Evolutionary conservation across 2,113 vertebrate species (phyloP).

Genomic region (Microcebus murinus): DNA sequence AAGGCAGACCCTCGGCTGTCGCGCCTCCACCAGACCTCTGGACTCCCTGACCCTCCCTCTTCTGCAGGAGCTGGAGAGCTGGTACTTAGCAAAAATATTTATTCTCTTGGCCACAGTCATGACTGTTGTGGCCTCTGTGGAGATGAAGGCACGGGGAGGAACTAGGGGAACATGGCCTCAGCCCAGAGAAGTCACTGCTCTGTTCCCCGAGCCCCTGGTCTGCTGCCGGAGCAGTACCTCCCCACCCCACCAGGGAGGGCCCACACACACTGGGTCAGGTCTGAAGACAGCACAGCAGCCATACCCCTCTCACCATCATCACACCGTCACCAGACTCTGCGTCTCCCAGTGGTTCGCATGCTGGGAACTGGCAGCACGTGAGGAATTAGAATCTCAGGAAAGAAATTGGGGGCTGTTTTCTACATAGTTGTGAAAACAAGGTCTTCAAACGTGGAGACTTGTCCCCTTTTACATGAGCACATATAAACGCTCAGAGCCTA

Average conservation of each 20-base stretch:
- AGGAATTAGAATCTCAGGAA: slow-evolving; percentile 83
- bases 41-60: slow-evolving; percentile 79
- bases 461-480: slow-evolving; percentile 66
- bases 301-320: slow-evolving; percentile 49
- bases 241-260: slow-evolving; percentile 65
- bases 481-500: slow-evolving; percentile 68
- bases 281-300: slow-evolving; percentile 78
- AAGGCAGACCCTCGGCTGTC: slow-evolving; percentile 87
- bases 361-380: slow-evolving; percentile 49
- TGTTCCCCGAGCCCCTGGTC: slow-evolving; percentile 45
- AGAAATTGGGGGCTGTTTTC: slow-evolving; percentile 72
- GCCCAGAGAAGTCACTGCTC: slow-evolving; percentile 81
- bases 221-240: not conserved
- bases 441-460: slow-evolving; percentile 67
- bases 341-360: slow-evolving; percentile 56
- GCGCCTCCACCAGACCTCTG: slow-evolving; percentile 79
- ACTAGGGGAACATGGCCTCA: slow-evolving; percentile 68
- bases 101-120: slow-evolving; percentile 82
- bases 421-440: slow-evolving; percentile 60
- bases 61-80: slow-evolving; percentile 87
- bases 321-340: slow-evolving; percentile 41
- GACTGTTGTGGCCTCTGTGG: slow-evolving; percentile 81
- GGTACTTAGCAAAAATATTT: slow-evolving; percentile 88
- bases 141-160: slow-evolving; percentile 81
- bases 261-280: slow-evolving; percentile 54